These are phyloP conservation scores for Drosophila kuntzei DNA, from an alignment of 2,888 invertebrate species.

Conservation along the genomic window DNA sequence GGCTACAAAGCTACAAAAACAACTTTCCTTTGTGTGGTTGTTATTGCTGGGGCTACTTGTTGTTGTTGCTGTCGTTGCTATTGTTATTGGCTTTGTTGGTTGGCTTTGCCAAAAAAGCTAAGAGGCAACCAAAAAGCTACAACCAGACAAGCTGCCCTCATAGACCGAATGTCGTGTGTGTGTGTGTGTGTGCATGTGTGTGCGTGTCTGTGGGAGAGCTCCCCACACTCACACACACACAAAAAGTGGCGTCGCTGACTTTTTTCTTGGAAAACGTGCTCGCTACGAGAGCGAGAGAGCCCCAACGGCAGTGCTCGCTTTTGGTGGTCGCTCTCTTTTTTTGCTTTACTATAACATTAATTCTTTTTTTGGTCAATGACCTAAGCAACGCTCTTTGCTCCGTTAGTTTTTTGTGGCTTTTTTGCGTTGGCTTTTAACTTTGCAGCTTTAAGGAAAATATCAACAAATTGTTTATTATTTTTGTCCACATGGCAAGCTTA, in stretches of 20 bases:
- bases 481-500: slow-evolving; percentile 19
- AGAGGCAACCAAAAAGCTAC: slow-evolving; percentile 35
- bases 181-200: slow-evolving; percentile 15
- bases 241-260: slow-evolving; percentile 61
- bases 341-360: slow-evolving; percentile 53
- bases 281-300: slow-evolving; percentile 33
- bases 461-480: slow-evolving; percentile 49
- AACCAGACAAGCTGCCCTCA: slow-evolving; percentile 29
- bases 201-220: slow-evolving; percentile 40
- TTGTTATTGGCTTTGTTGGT: slow-evolving; percentile 34
- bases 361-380: slow-evolving; percentile 80
- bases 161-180: slow-evolving; percentile 23
- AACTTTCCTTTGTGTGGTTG: slow-evolving; percentile 56
- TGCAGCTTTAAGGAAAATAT: slow-evolving; percentile 40
- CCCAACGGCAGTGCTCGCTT: slow-evolving; percentile 22
- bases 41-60: slow-evolving; percentile 22
- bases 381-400: slow-evolving; percentile 65
- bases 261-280: slow-evolving; percentile 72
- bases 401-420: slow-evolving; percentile 58
- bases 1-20: slow-evolving; percentile 60
- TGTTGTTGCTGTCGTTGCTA: slow-evolving; percentile 21
- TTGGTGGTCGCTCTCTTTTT: slow-evolving; percentile 30
- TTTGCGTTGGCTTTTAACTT: slow-evolving; percentile 21
- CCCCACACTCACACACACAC: slow-evolving; percentile 24
- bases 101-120: slow-evolving; percentile 55